phyloP scores from a whole-genome alignment of 1,140 invertebrate species.

The Varroa destructor region DNA sequence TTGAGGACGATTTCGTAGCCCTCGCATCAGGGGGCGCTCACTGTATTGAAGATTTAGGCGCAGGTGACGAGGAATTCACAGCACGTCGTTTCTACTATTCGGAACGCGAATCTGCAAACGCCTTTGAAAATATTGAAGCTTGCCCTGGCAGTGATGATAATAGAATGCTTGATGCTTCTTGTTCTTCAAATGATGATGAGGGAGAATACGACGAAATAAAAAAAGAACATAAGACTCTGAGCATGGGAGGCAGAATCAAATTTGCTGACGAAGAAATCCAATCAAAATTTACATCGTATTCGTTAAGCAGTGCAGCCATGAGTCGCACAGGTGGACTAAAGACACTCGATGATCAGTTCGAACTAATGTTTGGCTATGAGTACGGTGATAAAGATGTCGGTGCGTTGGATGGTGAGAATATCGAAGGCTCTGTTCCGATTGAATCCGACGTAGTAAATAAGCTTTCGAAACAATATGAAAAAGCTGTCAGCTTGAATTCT shows the following conservation, averaged over 20 bases:
- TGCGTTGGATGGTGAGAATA: constrained; percentile 71
- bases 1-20: constrained; percentile 51
- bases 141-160: constrained; percentile 15
- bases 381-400: constrained; percentile 84
- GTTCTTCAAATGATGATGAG: neutral
- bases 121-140: neutral
- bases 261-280: constrained; percentile 57
- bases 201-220: constrained; percentile 27
- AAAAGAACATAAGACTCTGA: neutral
- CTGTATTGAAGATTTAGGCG: neutral
- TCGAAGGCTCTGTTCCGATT: constrained; percentile 52
- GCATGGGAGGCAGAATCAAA: neutral
- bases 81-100: neutral
- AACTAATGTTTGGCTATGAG: constrained; percentile 42
- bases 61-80: neutral
- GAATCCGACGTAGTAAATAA: neutral
- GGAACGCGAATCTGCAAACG: neutral
- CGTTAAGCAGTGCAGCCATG: constrained; percentile 81
- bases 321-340: constrained; percentile 60
- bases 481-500: neutral
- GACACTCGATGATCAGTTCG: constrained; percentile 76
- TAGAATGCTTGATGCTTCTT: constrained; percentile 4
- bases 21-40: constrained; percentile 29
- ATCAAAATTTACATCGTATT: constrained; percentile 80
- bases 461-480: constrained; percentile 8